A percentile compares a stretch with the other conserved stretches of the same genome.
phyloP scores from a whole-genome alignment of 2,888 invertebrate genomes.

The Hermaeophaga mercurialis region DNA sequence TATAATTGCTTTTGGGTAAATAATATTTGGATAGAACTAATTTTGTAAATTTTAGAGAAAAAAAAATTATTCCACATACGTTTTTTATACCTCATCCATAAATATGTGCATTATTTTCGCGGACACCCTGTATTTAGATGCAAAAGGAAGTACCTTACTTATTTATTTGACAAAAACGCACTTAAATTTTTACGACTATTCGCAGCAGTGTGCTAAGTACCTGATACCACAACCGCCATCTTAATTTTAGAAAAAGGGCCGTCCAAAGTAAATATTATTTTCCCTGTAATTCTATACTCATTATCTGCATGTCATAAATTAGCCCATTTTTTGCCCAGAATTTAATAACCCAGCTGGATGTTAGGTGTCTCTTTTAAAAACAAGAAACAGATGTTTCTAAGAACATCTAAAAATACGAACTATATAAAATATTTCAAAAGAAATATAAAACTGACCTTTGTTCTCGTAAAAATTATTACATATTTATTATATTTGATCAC shows the following conservation, averaged over 20 bases:
- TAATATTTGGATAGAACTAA: no score
- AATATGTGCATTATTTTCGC: no score
- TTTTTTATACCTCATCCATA: no score
- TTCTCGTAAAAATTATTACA: no score
- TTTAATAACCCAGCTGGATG: constrained; percentile 31
- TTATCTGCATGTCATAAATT: constrained; percentile 29
- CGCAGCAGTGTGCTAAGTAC: neutral
- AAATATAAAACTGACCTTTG: neutral
- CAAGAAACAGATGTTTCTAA: constrained; percentile 22
- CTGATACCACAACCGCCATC: neutral
- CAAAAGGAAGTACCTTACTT: neutral
- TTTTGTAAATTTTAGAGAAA: no score
- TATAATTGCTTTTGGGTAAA: no score
- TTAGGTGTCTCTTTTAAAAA: constrained; percentile 21
- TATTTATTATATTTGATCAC: constrained; percentile 1
- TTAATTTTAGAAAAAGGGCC: constrained; percentile 4
- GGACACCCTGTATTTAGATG: no score
- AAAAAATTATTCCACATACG: no score
- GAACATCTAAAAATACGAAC: neutral
- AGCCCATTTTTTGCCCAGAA: constrained; percentile 25
- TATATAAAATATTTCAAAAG: neutral
- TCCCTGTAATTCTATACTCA: constrained; percentile 21
- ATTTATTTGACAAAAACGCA: neutral
- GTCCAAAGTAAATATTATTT: constrained; percentile 24
- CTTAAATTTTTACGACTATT: neutral